Conservation (phyloP, 2,888 invertebrate species). For the Pterobdella sp. region DNA sequence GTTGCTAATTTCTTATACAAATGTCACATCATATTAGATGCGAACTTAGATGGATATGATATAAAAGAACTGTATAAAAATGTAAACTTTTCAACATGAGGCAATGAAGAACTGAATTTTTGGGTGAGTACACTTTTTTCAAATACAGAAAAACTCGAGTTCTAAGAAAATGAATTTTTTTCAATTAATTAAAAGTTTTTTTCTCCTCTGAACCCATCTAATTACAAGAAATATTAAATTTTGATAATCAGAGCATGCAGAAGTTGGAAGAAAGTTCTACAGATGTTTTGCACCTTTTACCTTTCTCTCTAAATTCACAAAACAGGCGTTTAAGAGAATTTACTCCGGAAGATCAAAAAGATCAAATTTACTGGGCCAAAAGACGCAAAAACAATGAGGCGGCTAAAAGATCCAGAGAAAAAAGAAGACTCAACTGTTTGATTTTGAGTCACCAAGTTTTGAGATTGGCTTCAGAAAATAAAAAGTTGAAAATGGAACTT, state of each 20-base stretch:
- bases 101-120: too few relatives aligned
- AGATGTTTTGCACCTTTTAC: neutral
- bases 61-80: too few relatives aligned
- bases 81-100: too few relatives aligned
- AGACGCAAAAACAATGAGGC: slow-evolving; percentile 92
- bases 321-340: slow-evolving; percentile 81
- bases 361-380: slow-evolving; percentile 94
- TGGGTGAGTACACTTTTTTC: too few relatives aligned
- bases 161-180: too few relatives aligned
- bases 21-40: too few relatives aligned
- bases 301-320: neutral
- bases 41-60: too few relatives aligned
- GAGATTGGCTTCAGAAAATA: slow-evolving; percentile 88
- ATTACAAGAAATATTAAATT: too few relatives aligned
- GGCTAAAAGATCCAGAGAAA: slow-evolving; percentile 90
- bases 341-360: slow-evolving; percentile 90
- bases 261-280: neutral
- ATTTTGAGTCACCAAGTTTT: slow-evolving; percentile 86
- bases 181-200: too few relatives aligned
- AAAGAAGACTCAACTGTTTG: slow-evolving; percentile 90
- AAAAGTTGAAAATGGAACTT: slow-evolving; percentile 81
- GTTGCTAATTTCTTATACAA: too few relatives aligned
- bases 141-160: too few relatives aligned
- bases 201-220: too few relatives aligned
- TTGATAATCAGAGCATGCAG: slow-evolving; percentile 2